Percentiles rank a stretch among this genome's conserved stretches.
Conservation (phyloP, 2,888 invertebrate genomes). For the Lithodes maja region DNA sequence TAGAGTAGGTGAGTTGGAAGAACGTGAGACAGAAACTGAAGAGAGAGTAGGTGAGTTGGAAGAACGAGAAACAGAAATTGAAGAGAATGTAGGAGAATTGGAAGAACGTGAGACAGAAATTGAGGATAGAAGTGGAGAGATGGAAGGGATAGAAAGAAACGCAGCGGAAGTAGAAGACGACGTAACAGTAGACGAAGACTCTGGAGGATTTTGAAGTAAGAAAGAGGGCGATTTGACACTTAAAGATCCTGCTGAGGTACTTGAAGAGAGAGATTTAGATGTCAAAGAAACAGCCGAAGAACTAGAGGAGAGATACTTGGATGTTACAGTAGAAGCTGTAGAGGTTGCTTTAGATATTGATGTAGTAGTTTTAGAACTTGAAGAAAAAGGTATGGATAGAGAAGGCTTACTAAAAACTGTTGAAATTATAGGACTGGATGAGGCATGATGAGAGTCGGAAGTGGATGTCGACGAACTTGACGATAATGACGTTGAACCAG, state of each 20-base stretch:
- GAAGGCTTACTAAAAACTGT: no score
- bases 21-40: background rate
- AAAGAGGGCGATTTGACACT: background rate
- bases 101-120: background rate
- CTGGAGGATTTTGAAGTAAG: background rate
- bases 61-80: background rate
- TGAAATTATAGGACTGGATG: no score
- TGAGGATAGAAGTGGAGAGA: no score
- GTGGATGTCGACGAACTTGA: no score
- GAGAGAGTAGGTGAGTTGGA: background rate
- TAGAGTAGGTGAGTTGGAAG: background rate
- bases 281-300: background rate
- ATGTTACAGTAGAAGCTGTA: constrained; percentile 20
- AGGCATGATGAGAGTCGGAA: no score
- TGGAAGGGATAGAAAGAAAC: no score
- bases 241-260: background rate
- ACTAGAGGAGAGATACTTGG: constrained; percentile 4
- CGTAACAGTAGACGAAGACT: no score
- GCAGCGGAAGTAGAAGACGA: no score
- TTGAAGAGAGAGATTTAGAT: background rate
- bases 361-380: no score
- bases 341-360: constrained; percentile 11
- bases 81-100: background rate
- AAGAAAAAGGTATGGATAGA: no score
- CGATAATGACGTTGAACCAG: no score